Percentiles rank a stretch among this genome's conserved stretches.
phyloP scores from a whole-genome alignment of 64 coral and sea anemone species.

The Montipora efflorescens region DNA sequence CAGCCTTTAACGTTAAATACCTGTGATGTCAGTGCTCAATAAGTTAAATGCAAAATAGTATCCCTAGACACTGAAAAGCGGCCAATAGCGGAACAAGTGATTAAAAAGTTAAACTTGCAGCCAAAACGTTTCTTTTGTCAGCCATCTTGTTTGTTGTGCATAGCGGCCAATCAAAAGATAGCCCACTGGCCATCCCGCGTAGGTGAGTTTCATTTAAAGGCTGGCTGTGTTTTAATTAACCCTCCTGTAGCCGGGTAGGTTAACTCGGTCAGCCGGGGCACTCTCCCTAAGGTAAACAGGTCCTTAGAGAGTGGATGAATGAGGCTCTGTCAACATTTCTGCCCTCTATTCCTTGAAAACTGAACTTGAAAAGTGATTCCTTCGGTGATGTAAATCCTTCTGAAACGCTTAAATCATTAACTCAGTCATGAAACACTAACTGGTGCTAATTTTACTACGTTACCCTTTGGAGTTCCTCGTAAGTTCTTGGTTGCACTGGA shows the following conservation, averaged over 20 bases:
- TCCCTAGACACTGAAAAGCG: background rate
- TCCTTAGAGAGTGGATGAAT: background rate
- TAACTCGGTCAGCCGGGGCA: background rate
- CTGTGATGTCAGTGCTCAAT: background rate
- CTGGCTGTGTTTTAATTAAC: background rate
- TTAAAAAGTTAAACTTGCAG: background rate
- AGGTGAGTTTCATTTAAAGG: background rate
- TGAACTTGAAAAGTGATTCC: too few species aligned
- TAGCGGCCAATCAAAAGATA: background rate
- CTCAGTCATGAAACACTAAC: too few species aligned
- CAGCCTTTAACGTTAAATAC: background rate
- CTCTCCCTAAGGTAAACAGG: background rate
- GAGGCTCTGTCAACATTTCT: too few species aligned
- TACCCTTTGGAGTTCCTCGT: constrained; percentile 64
- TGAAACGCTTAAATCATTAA: too few species aligned
- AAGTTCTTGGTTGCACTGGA: constrained; percentile 60
- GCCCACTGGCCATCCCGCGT: background rate
- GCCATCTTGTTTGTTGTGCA: background rate
- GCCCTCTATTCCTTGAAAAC: too few species aligned
- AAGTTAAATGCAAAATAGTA: background rate
- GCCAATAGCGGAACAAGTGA: background rate
- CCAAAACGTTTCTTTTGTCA: background rate
- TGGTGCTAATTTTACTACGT: background rate
- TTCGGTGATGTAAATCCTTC: too few species aligned
- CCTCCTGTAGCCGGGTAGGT: background rate